These are phyloP conservation scores for Malurus leucopterus DNA, from an alignment of 2,797 vertebrate genomes.

Conservation along the genomic window DNA sequence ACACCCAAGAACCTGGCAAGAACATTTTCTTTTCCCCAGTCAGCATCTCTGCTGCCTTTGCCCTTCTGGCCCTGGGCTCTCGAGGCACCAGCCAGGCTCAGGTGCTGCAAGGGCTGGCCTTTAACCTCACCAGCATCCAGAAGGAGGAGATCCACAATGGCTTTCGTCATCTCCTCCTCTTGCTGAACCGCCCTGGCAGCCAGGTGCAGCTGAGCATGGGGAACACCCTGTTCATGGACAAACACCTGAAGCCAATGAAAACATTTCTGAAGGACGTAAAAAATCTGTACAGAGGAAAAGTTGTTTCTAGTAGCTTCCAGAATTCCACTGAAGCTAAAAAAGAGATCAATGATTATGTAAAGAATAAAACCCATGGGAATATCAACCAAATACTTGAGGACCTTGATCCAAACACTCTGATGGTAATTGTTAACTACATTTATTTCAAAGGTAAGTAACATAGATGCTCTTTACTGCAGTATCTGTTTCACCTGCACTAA, in stretches of 20 bases:
- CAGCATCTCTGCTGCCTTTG: constrained; percentile 75
- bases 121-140: constrained; percentile 59
- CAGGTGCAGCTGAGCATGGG: constrained; percentile 71
- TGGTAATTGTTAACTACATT: constrained; percentile 82
- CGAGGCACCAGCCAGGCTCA: constrained; percentile 68
- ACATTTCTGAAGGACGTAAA: constrained; percentile 66
- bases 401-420: constrained; percentile 58
- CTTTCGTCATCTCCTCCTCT: constrained; percentile 69
- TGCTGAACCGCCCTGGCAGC: constrained; percentile 44
- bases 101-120: constrained; percentile 76
- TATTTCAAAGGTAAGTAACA: constrained; percentile 82
- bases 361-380: constrained; percentile 75
- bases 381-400: constrained; percentile 74
- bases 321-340: constrained; percentile 63
- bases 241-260: constrained; percentile 59
- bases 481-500: not conserved
- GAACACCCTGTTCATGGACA: constrained; percentile 73
- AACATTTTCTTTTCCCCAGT: constrained; percentile 85
- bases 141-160: constrained; percentile 65
- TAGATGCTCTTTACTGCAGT: not conserved
- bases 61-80: constrained; percentile 78
- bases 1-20: constrained; percentile 34
- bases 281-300: constrained; percentile 64
- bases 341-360: constrained; percentile 75
- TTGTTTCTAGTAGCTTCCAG: constrained; percentile 71